These are phyloP conservation scores for Delichon dasypus DNA, from an alignment of 2,797 vertebrate species.

Conservation along the genomic window DNA sequence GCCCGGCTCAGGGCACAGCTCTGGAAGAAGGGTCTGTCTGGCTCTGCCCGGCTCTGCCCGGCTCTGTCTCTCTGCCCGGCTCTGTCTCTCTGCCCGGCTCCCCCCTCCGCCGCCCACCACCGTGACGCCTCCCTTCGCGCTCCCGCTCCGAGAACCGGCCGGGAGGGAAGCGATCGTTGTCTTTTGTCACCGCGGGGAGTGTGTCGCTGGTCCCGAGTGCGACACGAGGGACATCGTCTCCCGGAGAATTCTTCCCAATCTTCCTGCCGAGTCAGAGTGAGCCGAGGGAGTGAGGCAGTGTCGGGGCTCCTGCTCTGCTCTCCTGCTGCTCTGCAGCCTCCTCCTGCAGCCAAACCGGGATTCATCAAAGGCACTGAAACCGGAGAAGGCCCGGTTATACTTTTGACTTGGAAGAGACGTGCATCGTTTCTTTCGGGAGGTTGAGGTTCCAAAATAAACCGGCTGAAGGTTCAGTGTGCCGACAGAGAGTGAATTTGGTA, in stretches of 20 bases:
- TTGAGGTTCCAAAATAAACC: neutral
- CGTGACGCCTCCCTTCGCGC: fast-evolving
- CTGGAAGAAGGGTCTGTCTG: no score
- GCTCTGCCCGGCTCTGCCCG: no score
- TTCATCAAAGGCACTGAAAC: neutral
- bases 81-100: neutral
- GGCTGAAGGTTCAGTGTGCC: neutral
- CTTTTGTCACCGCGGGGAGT: neutral
- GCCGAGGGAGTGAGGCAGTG: neutral
- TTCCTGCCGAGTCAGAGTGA: neutral
- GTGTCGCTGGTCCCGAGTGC: neutral
- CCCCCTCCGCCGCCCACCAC: neutral
- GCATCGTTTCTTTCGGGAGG: neutral
- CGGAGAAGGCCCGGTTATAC: neutral
- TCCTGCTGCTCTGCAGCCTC: neutral
- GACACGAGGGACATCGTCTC: neutral
- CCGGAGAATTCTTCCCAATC: neutral
- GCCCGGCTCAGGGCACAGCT: no score
- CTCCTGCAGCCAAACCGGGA: neutral
- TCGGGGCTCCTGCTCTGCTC: neutral
- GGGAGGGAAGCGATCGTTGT: fast-evolving
- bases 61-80: no score
- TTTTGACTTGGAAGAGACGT: neutral
- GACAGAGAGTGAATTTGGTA: neutral
- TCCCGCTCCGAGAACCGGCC: neutral